Evolutionary conservation across 92 coral and sea anemone genomes (phyloP).

Genomic region (Diadumene lineata): DNA sequence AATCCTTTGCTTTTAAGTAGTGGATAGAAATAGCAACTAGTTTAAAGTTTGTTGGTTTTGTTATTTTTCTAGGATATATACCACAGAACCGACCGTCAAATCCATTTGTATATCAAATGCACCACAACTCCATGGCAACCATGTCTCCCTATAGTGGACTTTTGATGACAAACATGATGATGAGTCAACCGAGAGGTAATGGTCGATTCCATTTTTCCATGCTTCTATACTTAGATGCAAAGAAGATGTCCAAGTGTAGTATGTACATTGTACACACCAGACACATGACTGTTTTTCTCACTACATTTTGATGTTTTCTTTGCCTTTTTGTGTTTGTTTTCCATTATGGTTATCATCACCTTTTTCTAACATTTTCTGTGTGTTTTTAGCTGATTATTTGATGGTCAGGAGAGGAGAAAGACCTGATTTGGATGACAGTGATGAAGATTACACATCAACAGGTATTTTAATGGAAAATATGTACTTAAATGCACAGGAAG

Average conservation of each 20-base stretch:
- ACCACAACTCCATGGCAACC: slow-evolving; percentile 1
- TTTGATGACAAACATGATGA: slow-evolving; percentile 19
- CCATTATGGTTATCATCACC: neutral
- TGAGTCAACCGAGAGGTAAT: slow-evolving; percentile 17
- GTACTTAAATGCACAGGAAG: too few species aligned
- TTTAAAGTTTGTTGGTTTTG: neutral
- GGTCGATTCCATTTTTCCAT: too few species aligned
- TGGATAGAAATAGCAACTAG: neutral
- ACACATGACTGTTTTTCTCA: too few species aligned
- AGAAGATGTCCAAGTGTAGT: too few species aligned
- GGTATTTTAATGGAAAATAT: slow-evolving; percentile 24
- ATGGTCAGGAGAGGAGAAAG: neutral
- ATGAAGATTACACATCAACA: slow-evolving; percentile 41
- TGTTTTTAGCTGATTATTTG: neutral
- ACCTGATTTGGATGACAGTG: slow-evolving; percentile 23
- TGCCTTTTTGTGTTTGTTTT: neutral
- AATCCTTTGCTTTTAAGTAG: neutral
- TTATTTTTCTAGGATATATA: slow-evolving; percentile 13
- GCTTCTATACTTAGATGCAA: too few species aligned
- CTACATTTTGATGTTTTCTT: too few species aligned
- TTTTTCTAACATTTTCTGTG: neutral
- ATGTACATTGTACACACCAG: too few species aligned
- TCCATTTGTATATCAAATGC: slow-evolving; percentile 20
- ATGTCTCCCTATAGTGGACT: neutral
- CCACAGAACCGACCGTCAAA: slow-evolving; percentile 9